Conservation (phyloP, 1,140 invertebrate genomes). For the Trissolcus basalis region DNA sequence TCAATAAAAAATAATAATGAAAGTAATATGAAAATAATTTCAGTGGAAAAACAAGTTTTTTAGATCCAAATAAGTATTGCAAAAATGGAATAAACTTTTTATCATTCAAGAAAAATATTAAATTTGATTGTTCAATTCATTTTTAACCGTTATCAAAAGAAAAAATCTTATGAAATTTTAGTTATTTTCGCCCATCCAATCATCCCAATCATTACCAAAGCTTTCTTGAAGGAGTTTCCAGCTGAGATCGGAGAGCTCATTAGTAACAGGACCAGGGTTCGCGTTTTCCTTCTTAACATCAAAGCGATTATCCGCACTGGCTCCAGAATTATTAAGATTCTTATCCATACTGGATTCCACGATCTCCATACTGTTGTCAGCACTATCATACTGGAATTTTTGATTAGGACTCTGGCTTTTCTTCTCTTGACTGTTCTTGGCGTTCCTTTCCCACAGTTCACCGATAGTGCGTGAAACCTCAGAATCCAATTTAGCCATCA, state of each 20-base stretch:
- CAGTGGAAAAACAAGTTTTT: too few relatives aligned
- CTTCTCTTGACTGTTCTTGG: background rate
- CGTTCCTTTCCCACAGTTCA: conserved; percentile 62
- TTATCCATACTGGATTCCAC: background rate
- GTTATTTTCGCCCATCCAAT: too few relatives aligned
- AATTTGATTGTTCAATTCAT: background rate
- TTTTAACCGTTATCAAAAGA: too few relatives aligned
- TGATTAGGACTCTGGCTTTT: background rate
- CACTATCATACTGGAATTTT: too few relatives aligned
- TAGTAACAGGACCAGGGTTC: too few relatives aligned
- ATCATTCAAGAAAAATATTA: background rate
- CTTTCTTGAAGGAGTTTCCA: conserved; percentile 44
- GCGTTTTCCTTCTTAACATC: too few relatives aligned
- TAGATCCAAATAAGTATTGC: too few relatives aligned
- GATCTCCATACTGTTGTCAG: too few relatives aligned
- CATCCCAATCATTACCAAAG: conserved; percentile 21
- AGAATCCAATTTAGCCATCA: conserved; percentile 59
- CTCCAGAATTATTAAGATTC: too few relatives aligned
- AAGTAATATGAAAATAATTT: too few relatives aligned
- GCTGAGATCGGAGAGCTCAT: conserved; percentile 14
- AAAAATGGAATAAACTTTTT: background rate
- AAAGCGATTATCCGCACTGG: too few relatives aligned
- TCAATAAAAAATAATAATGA: background rate
- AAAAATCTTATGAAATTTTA: background rate
- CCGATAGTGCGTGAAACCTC: conserved; percentile 60